Conservation (phyloP, 2,888 invertebrate species). For the Drosophila dives region DNA sequence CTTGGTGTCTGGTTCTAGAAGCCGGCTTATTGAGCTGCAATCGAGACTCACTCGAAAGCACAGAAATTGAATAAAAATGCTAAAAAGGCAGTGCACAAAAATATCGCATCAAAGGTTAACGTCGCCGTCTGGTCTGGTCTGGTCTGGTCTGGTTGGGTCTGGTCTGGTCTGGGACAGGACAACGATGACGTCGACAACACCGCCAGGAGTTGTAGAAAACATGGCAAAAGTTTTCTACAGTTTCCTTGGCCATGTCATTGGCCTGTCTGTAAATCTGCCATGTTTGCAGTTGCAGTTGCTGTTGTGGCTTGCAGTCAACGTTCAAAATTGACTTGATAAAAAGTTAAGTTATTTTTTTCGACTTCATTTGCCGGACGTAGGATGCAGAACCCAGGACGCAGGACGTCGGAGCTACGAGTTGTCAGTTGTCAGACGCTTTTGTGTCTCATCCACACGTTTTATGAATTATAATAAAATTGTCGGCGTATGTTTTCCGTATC, state of each 20-base stretch:
- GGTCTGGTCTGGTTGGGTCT: slow-evolving; percentile 71
- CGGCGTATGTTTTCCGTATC: slow-evolving; percentile 15
- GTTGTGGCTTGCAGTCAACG: slow-evolving; percentile 72
- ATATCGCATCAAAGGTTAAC: slow-evolving; percentile 66
- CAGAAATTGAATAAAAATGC: slow-evolving; percentile 69
- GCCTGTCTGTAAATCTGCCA: slow-evolving; percentile 65
- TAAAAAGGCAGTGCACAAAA: slow-evolving; percentile 46
- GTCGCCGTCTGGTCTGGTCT: slow-evolving; percentile 75
- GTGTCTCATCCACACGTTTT: slow-evolving; percentile 62
- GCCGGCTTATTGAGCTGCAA: slow-evolving; percentile 74
- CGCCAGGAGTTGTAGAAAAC: slow-evolving; percentile 41
- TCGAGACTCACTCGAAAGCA: slow-evolving; percentile 53
- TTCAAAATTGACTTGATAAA: slow-evolving; percentile 78
- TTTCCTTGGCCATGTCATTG: slow-evolving; percentile 69
- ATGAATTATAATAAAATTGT: slow-evolving; percentile 76
- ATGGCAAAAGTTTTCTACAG: slow-evolving; percentile 63
- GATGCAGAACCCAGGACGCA: background rate
- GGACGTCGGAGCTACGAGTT: slow-evolving; percentile 11
- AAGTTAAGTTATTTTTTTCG: slow-evolving; percentile 63
- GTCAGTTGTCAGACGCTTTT: slow-evolving; percentile 59
- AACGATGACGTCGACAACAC: slow-evolving; percentile 31
- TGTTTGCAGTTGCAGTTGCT: slow-evolving; percentile 28
- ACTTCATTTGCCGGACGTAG: slow-evolving; percentile 55
- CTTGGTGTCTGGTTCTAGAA: slow-evolving; percentile 30
- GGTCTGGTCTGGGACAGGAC: slow-evolving; percentile 49